Percentiles rank a stretch among this genome's conserved stretches.
phyloP scores from a whole-genome alignment of 2,797 vertebrate species.

The Schizopygopsis malacanthus region DNA sequence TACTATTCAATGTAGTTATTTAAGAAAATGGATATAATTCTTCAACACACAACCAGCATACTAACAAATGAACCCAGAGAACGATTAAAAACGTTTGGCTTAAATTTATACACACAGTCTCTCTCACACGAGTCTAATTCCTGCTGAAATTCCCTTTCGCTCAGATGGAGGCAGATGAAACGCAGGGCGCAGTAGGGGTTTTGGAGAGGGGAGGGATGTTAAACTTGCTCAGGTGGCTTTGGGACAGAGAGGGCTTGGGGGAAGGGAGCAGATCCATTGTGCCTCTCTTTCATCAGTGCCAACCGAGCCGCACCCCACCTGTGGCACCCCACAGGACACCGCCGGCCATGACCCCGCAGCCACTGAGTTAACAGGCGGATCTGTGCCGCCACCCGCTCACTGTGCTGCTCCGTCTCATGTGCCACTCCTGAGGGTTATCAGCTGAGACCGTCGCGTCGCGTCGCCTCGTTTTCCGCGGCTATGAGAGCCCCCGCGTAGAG shows the following conservation, averaged over 20 bases:
- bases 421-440: constrained; percentile 61
- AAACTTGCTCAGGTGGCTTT: constrained; percentile 69
- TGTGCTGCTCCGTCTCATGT: constrained; percentile 64
- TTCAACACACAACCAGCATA: not conserved
- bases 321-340: constrained; percentile 61
- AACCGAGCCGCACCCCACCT: constrained; percentile 63
- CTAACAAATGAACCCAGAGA: not conserved
- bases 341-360: constrained; percentile 51
- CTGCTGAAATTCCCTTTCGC: constrained; percentile 56
- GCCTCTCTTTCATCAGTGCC: constrained; percentile 70
- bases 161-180: constrained; percentile 42
- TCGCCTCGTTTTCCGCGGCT: not conserved
- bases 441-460: constrained; percentile 30
- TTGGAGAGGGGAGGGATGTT: constrained; percentile 64
- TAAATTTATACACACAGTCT: constrained; percentile 30
- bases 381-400: constrained; percentile 63
- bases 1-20: not conserved
- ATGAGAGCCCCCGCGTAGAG: constrained; percentile 22
- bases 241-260: constrained; percentile 33
- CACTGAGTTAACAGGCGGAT: constrained; percentile 59
- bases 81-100: not conserved
- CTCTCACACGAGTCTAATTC: constrained; percentile 40
- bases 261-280: constrained; percentile 71
- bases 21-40: not conserved
- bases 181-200: not conserved